Evolutionary conservation across 1,140 invertebrate genomes (phyloP).

Genomic region (Paraescarpia echinospica): DNA sequence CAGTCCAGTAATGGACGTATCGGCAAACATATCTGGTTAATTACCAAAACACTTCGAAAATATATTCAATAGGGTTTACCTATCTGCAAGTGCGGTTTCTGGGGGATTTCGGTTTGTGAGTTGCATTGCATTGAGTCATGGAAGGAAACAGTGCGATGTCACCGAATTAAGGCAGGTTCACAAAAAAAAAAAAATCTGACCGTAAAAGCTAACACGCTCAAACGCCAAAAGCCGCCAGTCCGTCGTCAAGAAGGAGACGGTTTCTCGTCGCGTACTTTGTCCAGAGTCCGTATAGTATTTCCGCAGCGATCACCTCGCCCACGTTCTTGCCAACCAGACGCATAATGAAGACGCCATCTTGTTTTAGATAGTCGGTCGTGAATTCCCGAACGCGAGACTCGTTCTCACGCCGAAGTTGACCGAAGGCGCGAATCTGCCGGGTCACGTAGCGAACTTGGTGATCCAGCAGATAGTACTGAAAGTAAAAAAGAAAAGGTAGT

Average conservation of each 20-base stretch:
- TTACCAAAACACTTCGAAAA: too few species aligned
- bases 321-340: conserved; percentile 52
- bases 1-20: too few species aligned
- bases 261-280: conserved; percentile 37
- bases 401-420: background rate
- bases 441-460: background rate
- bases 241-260: background rate
- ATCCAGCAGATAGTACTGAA: conserved; percentile 21
- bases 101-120: too few species aligned
- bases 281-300: conserved; percentile 51
- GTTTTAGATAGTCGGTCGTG: conserved; percentile 43
- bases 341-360: conserved; percentile 51
- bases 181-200: too few species aligned
- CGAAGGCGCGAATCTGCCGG: conserved; percentile 9
- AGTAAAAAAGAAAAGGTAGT: background rate
- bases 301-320: conserved; percentile 51
- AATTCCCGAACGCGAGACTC: conserved; percentile 13
- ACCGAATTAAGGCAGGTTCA: too few species aligned
- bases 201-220: background rate
- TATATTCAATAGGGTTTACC: too few species aligned
- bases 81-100: too few species aligned
- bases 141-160: too few species aligned
- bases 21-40: too few species aligned
- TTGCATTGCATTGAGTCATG: too few species aligned
- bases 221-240: background rate